phyloP scores from a whole-genome alignment of 2,888 invertebrate genomes.

The Pharmacophagus antenor region DNA sequence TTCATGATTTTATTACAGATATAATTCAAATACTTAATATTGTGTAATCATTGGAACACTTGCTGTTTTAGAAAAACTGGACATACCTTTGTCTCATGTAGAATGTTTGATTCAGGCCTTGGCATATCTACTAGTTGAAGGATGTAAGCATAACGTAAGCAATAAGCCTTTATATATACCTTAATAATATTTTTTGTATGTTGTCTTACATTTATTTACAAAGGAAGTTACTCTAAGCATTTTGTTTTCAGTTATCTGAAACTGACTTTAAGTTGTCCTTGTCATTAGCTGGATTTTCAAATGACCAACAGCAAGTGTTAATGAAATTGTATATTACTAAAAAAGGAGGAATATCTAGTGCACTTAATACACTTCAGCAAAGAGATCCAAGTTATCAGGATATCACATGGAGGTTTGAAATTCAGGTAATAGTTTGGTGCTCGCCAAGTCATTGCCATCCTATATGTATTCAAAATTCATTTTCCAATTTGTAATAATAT shows the following conservation, averaged over 20 bases:
- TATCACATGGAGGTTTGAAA: slow-evolving; percentile 71
- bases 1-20: neutral
- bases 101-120: slow-evolving; percentile 86
- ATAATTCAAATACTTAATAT: neutral
- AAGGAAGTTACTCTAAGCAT: neutral
- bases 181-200: neutral
- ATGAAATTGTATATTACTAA: slow-evolving; percentile 81
- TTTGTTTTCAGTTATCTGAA: slow-evolving; percentile 57
- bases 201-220: too few species aligned
- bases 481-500: neutral
- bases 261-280: slow-evolving; percentile 68
- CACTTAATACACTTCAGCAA: slow-evolving; percentile 68
- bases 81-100: slow-evolving; percentile 75
- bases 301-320: slow-evolving; percentile 82
- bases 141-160: slow-evolving; percentile 85
- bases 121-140: slow-evolving; percentile 86
- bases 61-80: slow-evolving; percentile 83
- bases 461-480: neutral
- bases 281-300: slow-evolving; percentile 79
- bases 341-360: slow-evolving; percentile 75
- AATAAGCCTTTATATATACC: slow-evolving; percentile 9
- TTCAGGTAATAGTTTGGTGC: slow-evolving; percentile 52
- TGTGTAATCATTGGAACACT: neutral
- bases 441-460: neutral
- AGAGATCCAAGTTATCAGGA: slow-evolving; percentile 66